Conservation (phyloP, 1,140 invertebrate genomes). For the Megathymus violae region DNA sequence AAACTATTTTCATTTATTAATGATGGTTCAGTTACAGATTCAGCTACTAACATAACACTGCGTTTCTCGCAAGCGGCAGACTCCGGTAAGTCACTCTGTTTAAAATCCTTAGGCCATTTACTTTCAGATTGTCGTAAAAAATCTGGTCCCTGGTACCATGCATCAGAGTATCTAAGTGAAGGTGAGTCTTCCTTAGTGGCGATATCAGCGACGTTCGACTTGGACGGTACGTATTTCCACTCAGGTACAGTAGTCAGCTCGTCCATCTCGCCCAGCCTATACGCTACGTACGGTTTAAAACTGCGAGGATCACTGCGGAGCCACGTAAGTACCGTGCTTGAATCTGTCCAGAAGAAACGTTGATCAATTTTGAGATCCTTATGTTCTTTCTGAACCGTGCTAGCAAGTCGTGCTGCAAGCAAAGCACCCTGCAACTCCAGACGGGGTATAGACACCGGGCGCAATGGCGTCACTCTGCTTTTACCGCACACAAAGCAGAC, state of each 20-base stretch:
- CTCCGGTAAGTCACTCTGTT: background rate
- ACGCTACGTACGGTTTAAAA: conserved; percentile 6
- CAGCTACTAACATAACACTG: conserved; percentile 2
- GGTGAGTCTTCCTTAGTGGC: conserved; percentile 47
- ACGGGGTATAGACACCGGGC: conserved; percentile 12
- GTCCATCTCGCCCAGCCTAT: conserved; percentile 44
- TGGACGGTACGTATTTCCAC: conserved; percentile 47
- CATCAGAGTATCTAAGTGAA: conserved; percentile 6
- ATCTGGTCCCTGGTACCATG: conserved; percentile 14
- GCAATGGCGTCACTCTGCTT: conserved; percentile 8
- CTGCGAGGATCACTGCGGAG: conserved; percentile 9
- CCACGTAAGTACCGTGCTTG: conserved; percentile 6
- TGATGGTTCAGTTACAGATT: background rate
- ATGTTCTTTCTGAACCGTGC: conserved; percentile 10
- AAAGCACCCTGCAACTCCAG: conserved; percentile 11
- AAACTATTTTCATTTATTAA: conserved; percentile 16
- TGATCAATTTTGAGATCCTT: conserved; percentile 1
- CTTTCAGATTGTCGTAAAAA: too few species aligned
- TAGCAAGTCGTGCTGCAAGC: conserved; percentile 4
- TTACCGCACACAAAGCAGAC: conserved; percentile 7
- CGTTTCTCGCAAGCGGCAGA: background rate
- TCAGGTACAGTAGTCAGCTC: conserved; percentile 43
- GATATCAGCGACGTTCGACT: conserved; percentile 42
- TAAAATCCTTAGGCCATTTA: conserved; percentile 3
- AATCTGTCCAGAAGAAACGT: conserved; percentile 14